These are phyloP conservation scores for Myotis yumanensis DNA, from an alignment of 2,113 vertebrate species.

Conservation along the genomic window DNA sequence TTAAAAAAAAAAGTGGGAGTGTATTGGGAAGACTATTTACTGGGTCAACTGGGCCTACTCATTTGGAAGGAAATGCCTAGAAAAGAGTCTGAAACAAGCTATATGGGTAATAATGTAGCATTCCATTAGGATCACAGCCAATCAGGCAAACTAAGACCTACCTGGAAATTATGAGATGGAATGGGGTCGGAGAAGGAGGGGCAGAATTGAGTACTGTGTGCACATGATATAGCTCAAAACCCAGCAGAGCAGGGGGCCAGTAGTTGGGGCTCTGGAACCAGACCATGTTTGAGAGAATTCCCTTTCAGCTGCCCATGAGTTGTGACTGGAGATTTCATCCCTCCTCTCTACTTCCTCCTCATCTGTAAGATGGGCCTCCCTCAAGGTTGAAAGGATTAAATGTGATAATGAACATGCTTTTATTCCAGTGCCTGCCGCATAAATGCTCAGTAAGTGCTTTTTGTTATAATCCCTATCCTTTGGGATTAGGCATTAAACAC, in stretches of 20 bases:
- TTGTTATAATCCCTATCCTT: conserved; percentile 1
- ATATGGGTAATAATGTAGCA: not conserved
- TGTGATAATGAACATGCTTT: not conserved
- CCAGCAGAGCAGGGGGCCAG: not conserved
- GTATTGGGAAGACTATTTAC: not conserved
- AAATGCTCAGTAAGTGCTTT: conserved; percentile 26
- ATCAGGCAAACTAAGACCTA: not conserved
- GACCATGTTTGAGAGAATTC: not conserved
- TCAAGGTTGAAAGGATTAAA: not conserved
- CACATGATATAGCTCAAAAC: not conserved
- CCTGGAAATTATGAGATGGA: not conserved
- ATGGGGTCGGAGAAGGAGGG: too few species aligned
- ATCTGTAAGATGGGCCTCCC: not conserved
- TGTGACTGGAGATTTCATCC: not conserved
- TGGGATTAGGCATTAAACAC: conserved; percentile 19
- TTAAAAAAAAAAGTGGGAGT: not conserved
- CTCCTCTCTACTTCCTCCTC: not conserved
- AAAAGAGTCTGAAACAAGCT: not conserved
- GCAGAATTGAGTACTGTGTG: fast-evolving
- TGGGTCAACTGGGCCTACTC: too few species aligned
- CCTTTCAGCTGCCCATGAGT: not conserved
- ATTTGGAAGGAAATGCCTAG: not conserved
- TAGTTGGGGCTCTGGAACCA: not conserved
- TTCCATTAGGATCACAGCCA: not conserved
- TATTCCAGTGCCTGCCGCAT: not conserved